A percentile compares a stretch with the other conserved stretches of the same genome.
Conservation (phyloP, 2,797 vertebrate genomes). For the Fistularia commersonii region DNA sequence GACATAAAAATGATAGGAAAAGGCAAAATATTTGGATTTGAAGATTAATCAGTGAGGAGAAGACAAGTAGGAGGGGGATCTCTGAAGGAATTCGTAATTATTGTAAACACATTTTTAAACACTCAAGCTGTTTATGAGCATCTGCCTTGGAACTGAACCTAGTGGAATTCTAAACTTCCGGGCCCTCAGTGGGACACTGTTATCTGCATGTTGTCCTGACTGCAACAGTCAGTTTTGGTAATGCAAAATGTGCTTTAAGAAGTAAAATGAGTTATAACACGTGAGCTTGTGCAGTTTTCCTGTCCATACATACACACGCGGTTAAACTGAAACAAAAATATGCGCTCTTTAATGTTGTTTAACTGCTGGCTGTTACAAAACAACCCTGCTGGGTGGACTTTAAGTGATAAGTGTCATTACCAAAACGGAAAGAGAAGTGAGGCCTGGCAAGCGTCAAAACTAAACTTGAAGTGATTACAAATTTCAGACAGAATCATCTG, state of each 20-base stretch:
- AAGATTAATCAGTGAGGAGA: neutral
- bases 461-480: slow-evolving; percentile 48
- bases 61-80: slow-evolving; percentile 8
- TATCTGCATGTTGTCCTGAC: too few species aligned
- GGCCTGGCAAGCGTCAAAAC: slow-evolving; percentile 7
- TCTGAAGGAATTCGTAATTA: slow-evolving; percentile 35
- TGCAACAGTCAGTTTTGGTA: too few species aligned
- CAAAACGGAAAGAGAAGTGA: slow-evolving; percentile 39
- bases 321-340: too few species aligned
- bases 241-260: too few species aligned
- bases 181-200: too few species aligned
- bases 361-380: too few species aligned
- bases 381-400: too few species aligned
- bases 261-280: too few species aligned
- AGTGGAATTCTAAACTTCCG: too few species aligned
- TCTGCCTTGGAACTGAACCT: slow-evolving; percentile 15
- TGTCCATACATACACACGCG: too few species aligned
- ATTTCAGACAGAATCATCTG: slow-evolving; percentile 44
- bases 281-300: too few species aligned
- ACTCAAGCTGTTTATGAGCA: slow-evolving; percentile 36
- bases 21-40: slow-evolving; percentile 26
- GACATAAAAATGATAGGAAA: slow-evolving; percentile 17
- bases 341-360: too few species aligned
- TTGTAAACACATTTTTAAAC: slow-evolving; percentile 38
- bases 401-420: slow-evolving; percentile 43